Percentiles rank a stretch among this genome's conserved stretches.
These are phyloP conservation scores for Hylomyscus alleni DNA, from an alignment of 2,797 vertebrate species.

Conservation along the genomic window DNA sequence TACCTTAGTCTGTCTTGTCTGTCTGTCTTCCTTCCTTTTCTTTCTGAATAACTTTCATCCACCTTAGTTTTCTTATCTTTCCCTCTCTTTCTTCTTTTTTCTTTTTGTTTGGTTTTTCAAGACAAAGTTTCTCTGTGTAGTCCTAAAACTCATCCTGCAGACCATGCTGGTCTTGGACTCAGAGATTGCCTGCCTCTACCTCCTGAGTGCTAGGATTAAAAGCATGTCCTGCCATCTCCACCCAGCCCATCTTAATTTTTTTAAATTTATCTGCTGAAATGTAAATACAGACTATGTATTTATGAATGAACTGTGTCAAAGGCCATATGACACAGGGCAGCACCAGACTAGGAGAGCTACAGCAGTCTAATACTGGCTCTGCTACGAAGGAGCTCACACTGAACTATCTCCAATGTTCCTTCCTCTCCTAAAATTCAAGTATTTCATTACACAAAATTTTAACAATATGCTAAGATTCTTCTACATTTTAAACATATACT, in stretches of 20 bases:
- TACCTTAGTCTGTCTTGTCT: neutral
- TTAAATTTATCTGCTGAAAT: conserved; percentile 52
- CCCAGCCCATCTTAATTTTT: neutral
- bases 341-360: neutral
- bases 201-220: neutral
- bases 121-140: neutral
- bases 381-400: neutral
- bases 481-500: conserved; percentile 52
- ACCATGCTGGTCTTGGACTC: neutral
- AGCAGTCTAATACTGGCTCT: neutral
- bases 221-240: neutral
- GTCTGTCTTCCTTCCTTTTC: neutral
- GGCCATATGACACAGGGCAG: neutral
- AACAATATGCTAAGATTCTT: conserved; percentile 21
- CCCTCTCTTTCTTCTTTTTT: neutral
- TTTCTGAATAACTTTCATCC: neutral
- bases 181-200: neutral
- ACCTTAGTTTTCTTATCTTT: neutral
- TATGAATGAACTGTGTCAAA: conserved; percentile 54
- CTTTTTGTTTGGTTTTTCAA: neutral
- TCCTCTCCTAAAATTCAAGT: conserved; percentile 58
- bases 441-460: conserved; percentile 48
- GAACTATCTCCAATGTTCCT: neutral
- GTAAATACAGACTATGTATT: conserved; percentile 56
- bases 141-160: neutral